A percentile compares a stretch with the other conserved stretches of the same genome.
Conservation (phyloP, 2,113 vertebrate species). For the Chinchilla lanigera region DNA sequence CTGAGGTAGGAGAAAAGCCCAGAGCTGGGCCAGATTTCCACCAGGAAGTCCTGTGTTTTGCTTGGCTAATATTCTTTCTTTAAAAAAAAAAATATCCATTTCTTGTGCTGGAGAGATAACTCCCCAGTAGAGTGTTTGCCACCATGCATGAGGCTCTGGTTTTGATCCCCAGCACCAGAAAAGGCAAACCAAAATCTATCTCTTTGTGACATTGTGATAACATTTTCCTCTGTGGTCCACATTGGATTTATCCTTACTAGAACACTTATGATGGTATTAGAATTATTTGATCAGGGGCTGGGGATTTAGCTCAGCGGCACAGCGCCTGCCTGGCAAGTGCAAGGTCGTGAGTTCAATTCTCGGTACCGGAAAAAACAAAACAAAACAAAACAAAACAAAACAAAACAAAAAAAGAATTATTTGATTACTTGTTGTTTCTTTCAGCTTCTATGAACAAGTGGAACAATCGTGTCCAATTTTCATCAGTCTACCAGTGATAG, state of each 20-base stretch:
- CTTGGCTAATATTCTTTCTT: constrained; percentile 14
- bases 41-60: constrained; percentile 35
- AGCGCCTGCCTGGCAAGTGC: no score
- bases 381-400: no score
- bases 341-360: no score
- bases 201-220: not conserved
- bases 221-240: not conserved
- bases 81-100: not conserved
- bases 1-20: constrained; percentile 20
- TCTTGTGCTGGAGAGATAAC: not conserved
- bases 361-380: no score
- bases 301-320: no score
- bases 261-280: not conserved
- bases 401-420: no score
- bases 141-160: not conserved
- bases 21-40: constrained; percentile 31
- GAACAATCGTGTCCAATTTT: not conserved
- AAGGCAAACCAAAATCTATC: not conserved
- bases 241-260: not conserved
- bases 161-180: not conserved
- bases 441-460: constrained; percentile 28
- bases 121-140: not conserved
- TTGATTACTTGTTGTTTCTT: constrained; percentile 11
- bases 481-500: not conserved
- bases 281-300: not conserved